Conservation (phyloP, 2,797 vertebrate genomes). For the Threskiornis aethiopicus region DNA sequence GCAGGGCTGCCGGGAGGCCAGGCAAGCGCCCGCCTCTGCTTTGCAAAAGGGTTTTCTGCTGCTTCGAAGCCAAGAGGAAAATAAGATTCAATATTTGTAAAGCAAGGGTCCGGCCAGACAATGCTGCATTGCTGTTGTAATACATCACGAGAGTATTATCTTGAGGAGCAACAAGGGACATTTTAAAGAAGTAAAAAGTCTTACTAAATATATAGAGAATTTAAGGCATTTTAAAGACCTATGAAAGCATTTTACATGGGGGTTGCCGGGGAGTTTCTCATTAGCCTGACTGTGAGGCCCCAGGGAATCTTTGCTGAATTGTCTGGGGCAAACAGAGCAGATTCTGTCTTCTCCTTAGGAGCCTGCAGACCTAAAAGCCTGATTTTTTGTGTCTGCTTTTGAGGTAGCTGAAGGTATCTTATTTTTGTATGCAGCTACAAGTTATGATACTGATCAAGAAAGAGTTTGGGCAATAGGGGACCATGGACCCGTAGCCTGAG, state of each 20-base stretch:
- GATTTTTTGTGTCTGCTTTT: background rate
- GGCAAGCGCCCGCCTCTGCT: background rate
- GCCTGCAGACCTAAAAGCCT: slow-evolving; percentile 59
- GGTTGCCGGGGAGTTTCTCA: slow-evolving; percentile 72
- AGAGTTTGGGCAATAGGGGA: background rate
- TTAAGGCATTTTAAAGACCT: slow-evolving; percentile 78
- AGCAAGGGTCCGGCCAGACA: background rate
- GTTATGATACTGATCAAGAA: background rate
- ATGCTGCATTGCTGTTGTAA: slow-evolving; percentile 26
- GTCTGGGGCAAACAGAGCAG: slow-evolving; percentile 68
- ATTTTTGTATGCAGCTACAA: background rate
- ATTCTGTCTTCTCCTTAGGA: slow-evolving; percentile 37
- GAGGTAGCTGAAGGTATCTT: background rate
- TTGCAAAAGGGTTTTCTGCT: background rate
- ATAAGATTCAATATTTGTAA: background rate
- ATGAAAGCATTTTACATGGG: slow-evolving; percentile 67
- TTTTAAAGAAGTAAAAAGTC: slow-evolving; percentile 68
- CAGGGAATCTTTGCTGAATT: slow-evolving; percentile 60
- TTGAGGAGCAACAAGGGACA: slow-evolving; percentile 62
- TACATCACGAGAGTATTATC: slow-evolving; percentile 38
- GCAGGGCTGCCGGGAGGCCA: background rate
- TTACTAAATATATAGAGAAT: slow-evolving; percentile 75
- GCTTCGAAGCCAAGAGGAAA: background rate
- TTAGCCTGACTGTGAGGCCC: slow-evolving; percentile 65
- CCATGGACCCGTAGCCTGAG: fast-evolving